Percentiles rank a stretch among this genome's conserved stretches.
These are phyloP conservation scores for Standfussiana lucernea DNA, from an alignment of 2,888 invertebrate genomes.

Conservation along the genomic window DNA sequence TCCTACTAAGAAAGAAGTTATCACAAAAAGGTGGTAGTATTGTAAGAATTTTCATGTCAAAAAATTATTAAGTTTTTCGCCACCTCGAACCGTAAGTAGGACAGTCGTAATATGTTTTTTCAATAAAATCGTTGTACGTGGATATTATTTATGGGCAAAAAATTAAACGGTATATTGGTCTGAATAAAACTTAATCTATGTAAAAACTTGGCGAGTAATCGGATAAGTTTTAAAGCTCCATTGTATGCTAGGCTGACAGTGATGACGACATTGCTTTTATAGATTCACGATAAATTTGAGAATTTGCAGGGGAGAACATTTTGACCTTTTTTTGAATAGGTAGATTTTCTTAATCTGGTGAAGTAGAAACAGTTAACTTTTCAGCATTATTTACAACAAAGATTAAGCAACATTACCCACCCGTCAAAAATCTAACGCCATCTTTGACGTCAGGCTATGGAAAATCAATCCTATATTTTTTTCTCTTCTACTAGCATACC, in stretches of 20 bases:
- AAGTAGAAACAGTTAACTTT: too few relatives aligned
- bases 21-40: slow-evolving; percentile 39
- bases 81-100: slow-evolving; percentile 27
- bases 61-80: slow-evolving; percentile 49
- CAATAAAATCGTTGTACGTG: slow-evolving; percentile 32
- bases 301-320: too few relatives aligned
- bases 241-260: background rate
- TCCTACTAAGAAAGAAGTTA: slow-evolving; percentile 10
- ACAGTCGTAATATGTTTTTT: slow-evolving; percentile 37
- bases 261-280: background rate
- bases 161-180: slow-evolving; percentile 33
- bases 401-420: background rate
- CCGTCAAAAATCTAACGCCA: background rate
- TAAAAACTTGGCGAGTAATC: slow-evolving; percentile 42
- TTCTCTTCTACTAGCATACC: background rate
- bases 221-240: slow-evolving; percentile 18
- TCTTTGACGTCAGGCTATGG: too few relatives aligned
- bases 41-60: slow-evolving; percentile 32
- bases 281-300: too few relatives aligned
- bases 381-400: too few relatives aligned
- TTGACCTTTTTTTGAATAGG: too few relatives aligned
- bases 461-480: too few relatives aligned
- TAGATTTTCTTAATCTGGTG: too few relatives aligned
- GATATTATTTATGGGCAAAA: slow-evolving; percentile 41
- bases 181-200: slow-evolving; percentile 42